phyloP scores from a whole-genome alignment of 2,113 vertebrate genomes.

The Hippolais icterina region DNA sequence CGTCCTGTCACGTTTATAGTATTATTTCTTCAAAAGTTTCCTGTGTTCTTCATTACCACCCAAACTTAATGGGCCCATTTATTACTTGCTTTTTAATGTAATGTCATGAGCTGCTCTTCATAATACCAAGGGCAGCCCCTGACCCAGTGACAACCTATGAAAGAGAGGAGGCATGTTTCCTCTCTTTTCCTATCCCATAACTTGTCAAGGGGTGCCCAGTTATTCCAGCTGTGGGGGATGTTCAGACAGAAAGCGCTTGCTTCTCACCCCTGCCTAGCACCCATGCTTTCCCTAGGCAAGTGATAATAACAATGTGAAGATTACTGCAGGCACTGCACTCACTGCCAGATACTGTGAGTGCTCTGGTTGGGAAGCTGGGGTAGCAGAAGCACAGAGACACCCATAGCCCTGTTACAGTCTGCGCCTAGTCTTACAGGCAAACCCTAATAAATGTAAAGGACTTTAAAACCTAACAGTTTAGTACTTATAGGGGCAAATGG shows the following conservation, averaged over 20 bases:
- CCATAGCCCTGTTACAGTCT: background rate
- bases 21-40: background rate
- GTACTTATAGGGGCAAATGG: background rate
- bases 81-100: background rate
- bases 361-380: background rate
- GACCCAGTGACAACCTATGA: background rate
- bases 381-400: background rate
- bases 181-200: background rate
- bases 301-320: background rate
- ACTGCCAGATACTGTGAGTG: background rate
- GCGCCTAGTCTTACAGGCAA: background rate
- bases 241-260: background rate
- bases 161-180: background rate
- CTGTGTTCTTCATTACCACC: background rate
- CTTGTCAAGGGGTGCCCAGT: background rate
- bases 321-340: background rate
- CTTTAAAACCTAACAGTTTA: background rate
- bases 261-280: background rate
- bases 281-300: background rate
- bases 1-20: background rate
- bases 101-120: background rate
- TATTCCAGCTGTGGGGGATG: background rate
- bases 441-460: background rate
- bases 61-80: background rate
- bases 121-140: background rate